Evolutionary conservation across 2,797 vertebrate genomes (phyloP), one percentile per base, ranked within the genome.

Genomic region (Acropternis orthonyx): DNA sequence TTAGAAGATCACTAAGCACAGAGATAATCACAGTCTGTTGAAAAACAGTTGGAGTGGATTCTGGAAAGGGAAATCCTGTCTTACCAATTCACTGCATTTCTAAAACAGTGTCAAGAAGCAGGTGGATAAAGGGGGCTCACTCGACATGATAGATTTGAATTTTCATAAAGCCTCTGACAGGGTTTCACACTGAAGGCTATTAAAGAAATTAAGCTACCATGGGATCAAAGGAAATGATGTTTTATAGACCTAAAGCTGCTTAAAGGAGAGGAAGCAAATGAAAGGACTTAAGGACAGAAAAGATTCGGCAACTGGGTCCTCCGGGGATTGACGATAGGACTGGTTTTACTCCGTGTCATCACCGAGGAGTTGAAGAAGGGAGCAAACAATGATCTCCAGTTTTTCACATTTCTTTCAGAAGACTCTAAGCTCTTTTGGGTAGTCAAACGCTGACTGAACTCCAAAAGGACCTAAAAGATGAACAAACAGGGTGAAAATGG

Each of bases 141-240:
- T 91, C 67, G 71, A 87, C 52, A 56, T 46, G 77, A 85, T 46
- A 82, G 46, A 92, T 88, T 34, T 92, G 74, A 85, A 94, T 95
- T 92, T 94, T 85, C 77, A 82, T 79, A 96, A 95, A 95, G 67
- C 67, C 37, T 93, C 61, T 91, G 71, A 76, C 22, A 82, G 58
- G 27, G 56, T 49, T 85, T 61, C 44, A 79, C 48, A 43, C 12
- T 73, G 83, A 82, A 85, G 41, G 63, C 86, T 95, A 85, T 93
- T 94, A 92, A 59, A 95, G 84, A 96, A 87, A 89, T 87, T 95
- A 96, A 90, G 86, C 93, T 92, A 63, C 63, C 55, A 76, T 1
- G 14, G 63, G 90, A 96, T 96, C 94, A 95, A 44, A 85, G 71
- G 30, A 94, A 89, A 94, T 85, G 5, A 49, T 79, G 59, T 41